Conservation (phyloP, 2,888 invertebrate species). For the Troglohyphantes excavatus region DNA sequence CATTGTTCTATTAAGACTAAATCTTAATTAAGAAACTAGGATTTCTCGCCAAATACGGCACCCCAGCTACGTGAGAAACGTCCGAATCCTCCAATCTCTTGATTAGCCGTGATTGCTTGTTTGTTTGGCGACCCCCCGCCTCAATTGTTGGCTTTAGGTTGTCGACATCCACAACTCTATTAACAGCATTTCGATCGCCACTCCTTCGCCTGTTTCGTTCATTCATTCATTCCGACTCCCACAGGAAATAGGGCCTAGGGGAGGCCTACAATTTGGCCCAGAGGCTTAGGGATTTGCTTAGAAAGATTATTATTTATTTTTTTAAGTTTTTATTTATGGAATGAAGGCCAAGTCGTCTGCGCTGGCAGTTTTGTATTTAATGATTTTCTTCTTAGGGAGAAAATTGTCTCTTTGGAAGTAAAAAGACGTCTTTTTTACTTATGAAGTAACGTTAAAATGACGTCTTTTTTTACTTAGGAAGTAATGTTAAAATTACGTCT, state of each 20-base stretch:
- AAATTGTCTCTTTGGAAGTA: too few relatives aligned
- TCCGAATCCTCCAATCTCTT: slow-evolving; percentile 47
- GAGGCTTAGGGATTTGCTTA: slow-evolving; percentile 14
- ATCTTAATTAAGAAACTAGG: too few relatives aligned
- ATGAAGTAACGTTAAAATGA: too few relatives aligned
- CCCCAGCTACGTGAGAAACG: slow-evolving; percentile 54
- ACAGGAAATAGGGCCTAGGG: slow-evolving; percentile 48
- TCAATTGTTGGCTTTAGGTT: slow-evolving; percentile 66
- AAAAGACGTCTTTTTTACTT: too few relatives aligned
- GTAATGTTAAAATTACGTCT: too few relatives aligned
- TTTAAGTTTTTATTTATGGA: too few relatives aligned
- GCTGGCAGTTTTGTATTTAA: too few relatives aligned
- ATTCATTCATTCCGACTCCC: slow-evolving; percentile 36
- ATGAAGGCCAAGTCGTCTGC: too few relatives aligned
- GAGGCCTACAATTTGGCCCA: background rate
- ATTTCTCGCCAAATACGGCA: slow-evolving; percentile 46
- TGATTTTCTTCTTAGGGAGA: too few relatives aligned
- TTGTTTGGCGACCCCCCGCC: slow-evolving; percentile 56
- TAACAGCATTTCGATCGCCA: slow-evolving; percentile 23
- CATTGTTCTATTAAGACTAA: too few relatives aligned
- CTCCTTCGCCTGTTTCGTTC: slow-evolving; percentile 15
- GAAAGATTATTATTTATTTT: background rate
- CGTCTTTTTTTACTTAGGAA: too few relatives aligned
- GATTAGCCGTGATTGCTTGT: slow-evolving; percentile 73
- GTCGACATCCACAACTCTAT: slow-evolving; percentile 71